Conservation (phyloP, 2,888 invertebrate species). For the Lasioglossum zephyrum region DNA sequence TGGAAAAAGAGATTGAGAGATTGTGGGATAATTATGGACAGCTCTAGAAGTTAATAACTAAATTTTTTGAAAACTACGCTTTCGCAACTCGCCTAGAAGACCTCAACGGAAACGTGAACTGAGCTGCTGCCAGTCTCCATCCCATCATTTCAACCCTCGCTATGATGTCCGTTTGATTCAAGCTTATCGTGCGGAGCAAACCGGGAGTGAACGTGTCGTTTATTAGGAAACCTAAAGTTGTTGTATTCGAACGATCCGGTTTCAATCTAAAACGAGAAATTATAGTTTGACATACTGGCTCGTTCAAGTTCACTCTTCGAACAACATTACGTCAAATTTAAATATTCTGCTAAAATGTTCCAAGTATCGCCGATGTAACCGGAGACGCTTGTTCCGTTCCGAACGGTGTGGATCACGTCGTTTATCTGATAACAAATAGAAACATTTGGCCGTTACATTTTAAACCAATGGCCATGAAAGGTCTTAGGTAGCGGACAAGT, state of each 20-base stretch:
- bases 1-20: too few relatives aligned
- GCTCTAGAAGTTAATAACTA: too few relatives aligned
- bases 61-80: too few relatives aligned
- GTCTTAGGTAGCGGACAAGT: too few relatives aligned
- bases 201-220: conserved; percentile 8
- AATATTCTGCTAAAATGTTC: conserved; percentile 55
- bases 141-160: conserved; percentile 22
- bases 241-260: conserved; percentile 16
- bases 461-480: too few relatives aligned
- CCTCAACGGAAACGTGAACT: conserved; percentile 62
- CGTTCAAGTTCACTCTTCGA: not conserved
- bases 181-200: conserved; percentile 25
- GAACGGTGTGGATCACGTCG: conserved; percentile 25
- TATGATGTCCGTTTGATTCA: conserved; percentile 51
- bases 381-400: conserved; percentile 47
- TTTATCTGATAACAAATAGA: conserved; percentile 32
- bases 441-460: too few relatives aligned
- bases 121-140: not conserved
- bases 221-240: not conserved
- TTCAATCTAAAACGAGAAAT: conserved; percentile 43
- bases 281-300: not conserved
- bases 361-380: conserved; percentile 66
- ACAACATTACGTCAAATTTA: conserved; percentile 70
- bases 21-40: too few relatives aligned
- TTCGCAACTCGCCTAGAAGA: conserved; percentile 38